These are phyloP conservation scores for Drosophila grimshawi DNA, from an alignment of 1,140 invertebrate genomes.

Conservation along the genomic window DNA sequence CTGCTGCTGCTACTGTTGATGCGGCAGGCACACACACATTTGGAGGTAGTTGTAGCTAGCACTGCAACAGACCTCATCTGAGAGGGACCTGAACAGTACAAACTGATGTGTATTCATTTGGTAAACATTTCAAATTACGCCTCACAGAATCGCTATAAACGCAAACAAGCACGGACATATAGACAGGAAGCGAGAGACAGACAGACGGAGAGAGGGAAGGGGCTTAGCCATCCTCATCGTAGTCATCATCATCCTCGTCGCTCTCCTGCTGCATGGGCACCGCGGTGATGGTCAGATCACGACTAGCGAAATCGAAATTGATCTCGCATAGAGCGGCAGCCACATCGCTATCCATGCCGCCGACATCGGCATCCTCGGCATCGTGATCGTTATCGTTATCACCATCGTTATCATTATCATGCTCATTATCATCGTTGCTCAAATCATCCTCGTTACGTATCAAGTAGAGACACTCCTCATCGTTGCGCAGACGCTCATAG, in stretches of 20 bases:
- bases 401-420: constrained; percentile 43
- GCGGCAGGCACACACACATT: constrained; percentile 32
- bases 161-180: constrained; percentile 4
- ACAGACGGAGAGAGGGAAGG: constrained; percentile 12
- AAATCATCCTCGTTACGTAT: constrained; percentile 79
- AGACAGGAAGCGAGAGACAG: constrained; percentile 6
- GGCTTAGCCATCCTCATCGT: constrained; percentile 74
- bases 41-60: constrained; percentile 51
- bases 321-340: constrained; percentile 68
- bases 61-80: constrained; percentile 62
- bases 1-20: not conserved
- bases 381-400: constrained; percentile 50
- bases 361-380: constrained; percentile 45
- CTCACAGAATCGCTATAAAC: constrained; percentile 53
- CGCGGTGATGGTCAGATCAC: constrained; percentile 78
- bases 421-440: constrained; percentile 67
- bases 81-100: constrained; percentile 53
- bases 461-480: constrained; percentile 76
- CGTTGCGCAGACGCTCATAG: constrained; percentile 63
- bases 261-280: constrained; percentile 75
- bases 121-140: constrained; percentile 80
- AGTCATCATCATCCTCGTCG: constrained; percentile 81
- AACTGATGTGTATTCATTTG: constrained; percentile 73
- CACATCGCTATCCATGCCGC: constrained; percentile 59
- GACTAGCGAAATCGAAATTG: constrained; percentile 73